Base-by-base conservation (phyloP, 2,113 vertebrate species). In the Chlorodrepanis virens region DNA sequence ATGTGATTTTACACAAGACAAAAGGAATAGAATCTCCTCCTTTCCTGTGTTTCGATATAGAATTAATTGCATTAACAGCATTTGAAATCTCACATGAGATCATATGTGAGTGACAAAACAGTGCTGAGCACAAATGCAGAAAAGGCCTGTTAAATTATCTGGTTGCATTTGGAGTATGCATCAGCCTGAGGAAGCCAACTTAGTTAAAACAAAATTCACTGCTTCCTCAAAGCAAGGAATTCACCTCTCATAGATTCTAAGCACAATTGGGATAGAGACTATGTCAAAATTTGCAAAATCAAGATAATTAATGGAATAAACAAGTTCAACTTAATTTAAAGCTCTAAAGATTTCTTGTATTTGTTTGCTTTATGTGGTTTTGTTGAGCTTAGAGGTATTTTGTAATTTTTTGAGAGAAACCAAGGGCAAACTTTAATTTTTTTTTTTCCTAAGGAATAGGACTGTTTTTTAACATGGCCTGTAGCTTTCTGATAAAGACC, bases 301-400 rank as follows among this genome's bases (percentile, higher is more conserved):
- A 64, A 63, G 40, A 81, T 33, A 53, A 42, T 72, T 17, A 39
- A 33, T 10, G 15, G 17, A 61, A 88, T 63, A 57, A 88, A 77
- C 8, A 53, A 12, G 5, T 53, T 47, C 14, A 52, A 24, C 12
- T 61, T 65, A 29, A 37, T 28, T 57, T 72, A 68, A 91, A 68
- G 1, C 6, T 28, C 17, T 9, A 49, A 29, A n/a, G 33, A 33
- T 8, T 57, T 57, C 11, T 53, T 29, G 9, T 10, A 20, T 54
- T 47, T 57, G 2, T 12, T 71, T 4, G 1, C 1, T 35, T 49
- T 59, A 11, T 21, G 23, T 21, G 11, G 3, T 42, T 75, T 44
- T 67, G 3, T 40, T 74, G 0, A 1, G 6, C 15, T 61, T 37
- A 35, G 9, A 20, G 2, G 0, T 3, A 28, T 17, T 50, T n/a